Evolutionary conservation across 2,113 vertebrate genomes (phyloP), one percentile per base, ranked within the genome.

Genomic region (Tringa solitaria): DNA sequence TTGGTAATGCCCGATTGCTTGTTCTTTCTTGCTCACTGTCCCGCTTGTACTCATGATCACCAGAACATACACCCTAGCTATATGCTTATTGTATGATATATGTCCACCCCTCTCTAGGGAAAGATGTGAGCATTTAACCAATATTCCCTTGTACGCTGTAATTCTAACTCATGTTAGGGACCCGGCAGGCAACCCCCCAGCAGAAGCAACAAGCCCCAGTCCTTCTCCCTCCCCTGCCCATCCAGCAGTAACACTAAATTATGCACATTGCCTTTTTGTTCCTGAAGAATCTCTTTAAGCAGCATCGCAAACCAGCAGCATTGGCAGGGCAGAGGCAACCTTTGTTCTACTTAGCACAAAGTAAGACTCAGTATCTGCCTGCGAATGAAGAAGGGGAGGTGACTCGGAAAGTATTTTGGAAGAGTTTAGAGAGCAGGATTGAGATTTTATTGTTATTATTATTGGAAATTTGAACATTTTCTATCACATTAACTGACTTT

Each of bases 401-500:
- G 87, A 90, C 92, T 89, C 60, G 14, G 48, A 89, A 94, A 91
- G 77, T 84, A 33, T 92, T 95, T 92, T 50, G 79, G 89, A 94
- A 86, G 91, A 96, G 80, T 97, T 97, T 92, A 94, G 57, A 90
- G 96, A 94, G 83, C 68, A 50, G 39, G 37, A 89, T 81, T 94
- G 87, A 93, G 87, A 87, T 80, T 96, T 98, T 96, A 90, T 95
- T 94, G 75, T 91, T 87, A 90, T 97, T 94, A 95, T 92, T 92
- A 94, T 95, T 92, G 83, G 67, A 87, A 96, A 96, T 63, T 32
- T 89, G 90, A 93, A 75, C 95, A 79, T 94, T 97, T 98, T 85
- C 96, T 95, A 96, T 96, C 84, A 92, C 96, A 84, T 96, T 95
- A 96, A 76, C 95, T 96, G 94, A 97, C 77, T 90, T 97, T 89